Evolutionary conservation across 1,140 invertebrate genomes (phyloP), one percentile per base, ranked within the genome.

Genomic region (Diorhabda carinulata): DNA sequence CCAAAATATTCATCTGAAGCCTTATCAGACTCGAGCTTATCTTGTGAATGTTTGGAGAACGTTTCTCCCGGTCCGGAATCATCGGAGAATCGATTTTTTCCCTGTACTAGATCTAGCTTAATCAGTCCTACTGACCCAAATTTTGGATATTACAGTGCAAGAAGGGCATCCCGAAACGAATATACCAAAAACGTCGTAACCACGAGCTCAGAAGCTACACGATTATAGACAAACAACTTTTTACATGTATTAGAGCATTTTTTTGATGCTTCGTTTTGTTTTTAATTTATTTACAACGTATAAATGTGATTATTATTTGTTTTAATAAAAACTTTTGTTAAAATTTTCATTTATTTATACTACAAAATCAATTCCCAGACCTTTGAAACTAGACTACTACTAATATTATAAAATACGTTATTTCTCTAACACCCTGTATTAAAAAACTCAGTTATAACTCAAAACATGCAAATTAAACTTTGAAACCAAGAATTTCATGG

Each of bases 21-120:
- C 57, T 80, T 86, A 43, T 87, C 87, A 0, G 88, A 90, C 73
- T 87, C 85, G 0, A 87, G 86, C 71, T 72, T 88, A 0, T 89
- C 88, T 45, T 90, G 89, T 76, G 89, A 91, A 60, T 91, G 89
- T 74, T 80, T 87, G 4, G 88, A 90, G 56, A 78, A 78, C 0
- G 71, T 70, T 3, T 78, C 79, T 2, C 78, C 81, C 3, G 70
- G 71, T 40, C 72, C 73, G 3, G 76, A 78, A 25, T 70, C 74
- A 2, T 56, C 64, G 8, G 79, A 82, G 43, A 80, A 81, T 10
- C 81, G 83, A 56, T 85, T 85, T 69, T 82, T 84, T 57, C 79
- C 83, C 63, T 80, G 82, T 44, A 77, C 79, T 2, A 79, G 84
- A 59, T 82, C 80, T 71, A 81, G 82, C 40, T 80, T 78, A 25